Base-by-base conservation (phyloP, 2,888 invertebrate genomes). In the Sphinx pinastri region DNA sequence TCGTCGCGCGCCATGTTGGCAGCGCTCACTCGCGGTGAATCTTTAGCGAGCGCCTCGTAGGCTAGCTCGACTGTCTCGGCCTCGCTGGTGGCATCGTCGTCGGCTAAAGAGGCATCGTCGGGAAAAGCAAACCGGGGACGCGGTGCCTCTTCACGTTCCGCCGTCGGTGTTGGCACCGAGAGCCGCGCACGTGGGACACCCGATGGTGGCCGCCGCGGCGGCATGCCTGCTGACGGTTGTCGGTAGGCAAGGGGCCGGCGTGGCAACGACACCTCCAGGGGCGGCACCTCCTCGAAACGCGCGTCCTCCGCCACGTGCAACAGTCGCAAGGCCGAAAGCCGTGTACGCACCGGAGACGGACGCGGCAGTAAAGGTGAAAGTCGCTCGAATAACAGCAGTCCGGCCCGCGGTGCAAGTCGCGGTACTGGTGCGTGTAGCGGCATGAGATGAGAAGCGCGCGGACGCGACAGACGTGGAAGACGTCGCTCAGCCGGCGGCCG, bases 81-180 rank as follows among this genome's bases (percentile, higher is more conserved):
- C 60, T 69, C 74, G 68, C 73, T 68, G 67, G 60, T 68, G 67
- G 60, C 79, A 72, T 63, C 73, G 76, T 72, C 69, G 74, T 76
- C 67, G 69, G 72, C 72, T 57, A 72, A 77, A 76, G 66, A 63
- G 70, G 67, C 72, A 73, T 72, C 75, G 68, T 73, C 83, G 76
- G 79, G 71, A 71, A 82, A 77, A 75, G 84, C 85, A 75, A 82
- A 83, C 80, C 81, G 83, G 70, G 83, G 80, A 77, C 72, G 77
- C 79, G 76, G 75, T 76, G 74, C 72, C 67, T 69, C 76, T 71
- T 71, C 66, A 72, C 75, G 68, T 69, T 70, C 71, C 66, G 72
- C 69, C 69, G 75, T 79, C 69, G 76, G 74, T 63, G 75, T 67
- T 58, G 70, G 73, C 71, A 69, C 71, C 72, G 70, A 66, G 70